Evolutionary conservation across 2,113 vertebrate genomes (phyloP).

Genomic region (Recurvirostra avosetta): DNA sequence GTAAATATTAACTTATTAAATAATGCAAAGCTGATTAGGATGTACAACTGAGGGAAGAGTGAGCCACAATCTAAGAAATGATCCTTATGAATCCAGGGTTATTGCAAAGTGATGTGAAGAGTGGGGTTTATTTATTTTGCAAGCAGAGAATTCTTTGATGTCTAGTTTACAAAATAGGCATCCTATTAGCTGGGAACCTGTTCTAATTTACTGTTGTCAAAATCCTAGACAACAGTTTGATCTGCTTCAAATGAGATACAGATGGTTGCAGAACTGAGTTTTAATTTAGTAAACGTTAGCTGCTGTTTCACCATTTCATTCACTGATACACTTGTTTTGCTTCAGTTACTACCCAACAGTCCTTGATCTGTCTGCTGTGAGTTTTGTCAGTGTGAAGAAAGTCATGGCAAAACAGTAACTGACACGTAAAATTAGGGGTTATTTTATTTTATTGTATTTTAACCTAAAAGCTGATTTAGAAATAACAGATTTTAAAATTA

Average conservation of each 20-base stretch:
- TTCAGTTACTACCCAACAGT: background rate
- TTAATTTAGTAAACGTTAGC: conserved; percentile 55
- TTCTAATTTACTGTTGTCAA: conserved; percentile 20
- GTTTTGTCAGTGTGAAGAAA: background rate
- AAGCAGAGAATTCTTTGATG: background rate
- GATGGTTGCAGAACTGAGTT: conserved; percentile 40
- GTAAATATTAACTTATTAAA: background rate
- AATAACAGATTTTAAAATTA: background rate
- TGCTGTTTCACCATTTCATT: background rate
- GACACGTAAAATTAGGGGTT: background rate
- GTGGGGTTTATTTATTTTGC: background rate
- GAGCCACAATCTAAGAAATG: background rate
- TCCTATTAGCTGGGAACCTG: conserved; percentile 1
- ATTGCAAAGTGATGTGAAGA: background rate
- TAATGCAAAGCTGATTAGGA: background rate
- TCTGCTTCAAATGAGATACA: conserved; percentile 52
- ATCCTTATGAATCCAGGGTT: background rate
- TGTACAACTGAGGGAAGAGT: background rate
- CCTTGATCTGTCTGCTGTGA: background rate
- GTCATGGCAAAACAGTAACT: background rate
- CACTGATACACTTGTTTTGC: background rate
- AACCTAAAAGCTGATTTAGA: background rate
- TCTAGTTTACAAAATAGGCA: background rate
- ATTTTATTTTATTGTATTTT: background rate
- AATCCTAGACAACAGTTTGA: conserved; percentile 4